Evolutionary conservation across 2,113 vertebrate species (phyloP).

Genomic region (Platichthys stellatus): DNA sequence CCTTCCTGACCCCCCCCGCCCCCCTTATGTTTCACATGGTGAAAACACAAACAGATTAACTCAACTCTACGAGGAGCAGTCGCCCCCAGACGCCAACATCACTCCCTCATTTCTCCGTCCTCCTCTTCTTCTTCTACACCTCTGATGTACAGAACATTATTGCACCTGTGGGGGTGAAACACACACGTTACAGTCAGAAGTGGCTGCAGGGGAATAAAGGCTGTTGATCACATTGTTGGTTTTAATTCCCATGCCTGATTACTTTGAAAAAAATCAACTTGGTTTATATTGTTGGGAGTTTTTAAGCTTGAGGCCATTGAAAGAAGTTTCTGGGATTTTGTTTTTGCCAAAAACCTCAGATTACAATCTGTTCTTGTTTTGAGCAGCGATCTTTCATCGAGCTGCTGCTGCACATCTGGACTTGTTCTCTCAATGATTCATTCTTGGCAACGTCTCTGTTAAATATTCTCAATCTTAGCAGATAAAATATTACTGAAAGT

Average conservation of each 20-base stretch:
- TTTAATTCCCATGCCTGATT: too few species aligned
- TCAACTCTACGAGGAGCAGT: slow-evolving; percentile 23
- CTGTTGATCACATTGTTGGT: too few species aligned
- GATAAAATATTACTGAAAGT: background rate
- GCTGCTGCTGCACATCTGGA: background rate
- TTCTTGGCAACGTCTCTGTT: background rate
- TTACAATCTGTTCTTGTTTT: background rate
- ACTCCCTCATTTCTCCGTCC: slow-evolving; percentile 99
- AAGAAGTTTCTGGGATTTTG: too few species aligned
- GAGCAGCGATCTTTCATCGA: background rate
- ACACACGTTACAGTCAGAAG: background rate
- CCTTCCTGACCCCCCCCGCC: background rate
- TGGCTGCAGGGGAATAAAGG: background rate
- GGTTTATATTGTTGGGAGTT: too few species aligned
- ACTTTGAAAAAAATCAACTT: too few species aligned
- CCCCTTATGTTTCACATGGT: slow-evolving; percentile 69
- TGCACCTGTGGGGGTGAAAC: slow-evolving; percentile 85
- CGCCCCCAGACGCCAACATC: slow-evolving; percentile 49
- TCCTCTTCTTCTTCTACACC: slow-evolving; percentile 99
- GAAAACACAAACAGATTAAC: slow-evolving; percentile 66
- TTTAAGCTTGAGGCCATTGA: too few species aligned
- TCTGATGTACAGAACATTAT: slow-evolving; percentile 98
- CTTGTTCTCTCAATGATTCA: background rate
- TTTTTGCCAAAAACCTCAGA: background rate
- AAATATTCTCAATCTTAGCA: background rate